Base-by-base conservation (phyloP, 2,113 vertebrate species). In the Podarcis raffonei region DNA sequence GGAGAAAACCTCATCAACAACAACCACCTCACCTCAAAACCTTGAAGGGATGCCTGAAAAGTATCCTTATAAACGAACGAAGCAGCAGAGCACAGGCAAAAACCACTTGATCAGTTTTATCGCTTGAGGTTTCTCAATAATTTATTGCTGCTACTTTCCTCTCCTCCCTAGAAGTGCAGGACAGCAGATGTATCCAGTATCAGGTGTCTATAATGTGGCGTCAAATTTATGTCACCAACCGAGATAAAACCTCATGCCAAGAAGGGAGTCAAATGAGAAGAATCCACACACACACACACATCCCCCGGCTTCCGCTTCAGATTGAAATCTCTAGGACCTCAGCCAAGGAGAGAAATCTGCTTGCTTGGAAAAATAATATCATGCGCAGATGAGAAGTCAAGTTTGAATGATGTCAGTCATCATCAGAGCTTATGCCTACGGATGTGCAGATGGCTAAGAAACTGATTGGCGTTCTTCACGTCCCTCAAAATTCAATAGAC, bases 61-160 rank as follows among this genome's bases (percentile, higher is more conserved):
- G 18, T 32, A 2, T 90, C 84, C 37, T 59, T 79, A 76, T 85
- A 39, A 89, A 66, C 6, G 22, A 48, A 37, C 23, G 88, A 78
- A 27, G 88, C 78, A 23, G 83, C 84, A 42, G 48, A 77, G 27
- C 57, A 42, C n/a, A 32, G n/a, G 16, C 2, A 37, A 53, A 53
- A 30, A 32, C 11, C 27, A 88, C 35, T 59, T 85, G 57, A 66
- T 25, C 72, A 30, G 74, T 65, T 90, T 91, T 75, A 92, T 89
- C 91, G 85, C 80, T 90, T 90, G 77, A 78, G 37, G 27, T 83
- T 83, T 90, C 92, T 78, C 71, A 25, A 5, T 39, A n/a, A 88
- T 94, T 93, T 93, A 86, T 88, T 90, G 48, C 27, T 86, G 59
- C 84, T 71, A 83, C 77, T 87, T 66, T 85, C 91, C 89, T 62